Evolutionary conservation across 2,797 vertebrate species (phyloP).

Genomic region (Xerus rutilus): DNA sequence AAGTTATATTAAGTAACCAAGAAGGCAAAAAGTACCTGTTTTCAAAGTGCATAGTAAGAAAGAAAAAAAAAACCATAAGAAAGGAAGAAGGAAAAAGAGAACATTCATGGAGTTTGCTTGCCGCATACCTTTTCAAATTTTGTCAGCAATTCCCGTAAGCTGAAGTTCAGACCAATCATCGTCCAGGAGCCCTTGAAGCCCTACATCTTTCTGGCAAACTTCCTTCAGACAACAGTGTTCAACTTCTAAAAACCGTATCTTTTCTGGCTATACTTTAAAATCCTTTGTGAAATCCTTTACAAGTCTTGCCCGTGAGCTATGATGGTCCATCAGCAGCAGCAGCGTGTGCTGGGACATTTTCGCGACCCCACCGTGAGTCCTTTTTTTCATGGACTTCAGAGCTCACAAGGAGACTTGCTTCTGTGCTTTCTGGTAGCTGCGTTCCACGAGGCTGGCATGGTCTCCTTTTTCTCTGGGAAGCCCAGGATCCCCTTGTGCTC

Average conservation of each 20-base stretch:
- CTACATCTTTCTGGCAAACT: constrained; percentile 88
- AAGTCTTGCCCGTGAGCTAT: constrained; percentile 73
- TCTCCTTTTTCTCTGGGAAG: constrained; percentile 77
- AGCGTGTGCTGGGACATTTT: constrained; percentile 79
- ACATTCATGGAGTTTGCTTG: constrained; percentile 69
- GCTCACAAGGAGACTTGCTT: neutral
- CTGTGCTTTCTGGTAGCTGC: constrained; percentile 81
- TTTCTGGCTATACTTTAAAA: constrained; percentile 83
- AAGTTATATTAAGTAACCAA: neutral
- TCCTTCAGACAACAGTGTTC: constrained; percentile 82
- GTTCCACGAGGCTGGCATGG: constrained; percentile 80
- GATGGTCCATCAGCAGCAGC: constrained; percentile 7
- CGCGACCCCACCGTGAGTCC: constrained; percentile 65
- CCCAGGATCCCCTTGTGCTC: constrained; percentile 82
- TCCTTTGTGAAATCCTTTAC: constrained; percentile 65
- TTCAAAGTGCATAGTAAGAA: neutral
- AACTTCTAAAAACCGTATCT: constrained; percentile 75
- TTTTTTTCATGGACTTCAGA: constrained; percentile 72
- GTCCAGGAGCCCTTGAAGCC: constrained; percentile 85
- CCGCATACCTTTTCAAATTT: constrained; percentile 97
- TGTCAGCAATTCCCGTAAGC: constrained; percentile 94
- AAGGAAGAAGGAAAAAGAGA: neutral
- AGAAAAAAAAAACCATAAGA: neutral
- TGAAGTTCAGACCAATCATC: constrained; percentile 98
- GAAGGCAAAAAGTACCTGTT: constrained; percentile 7